phyloP scores from a whole-genome alignment of 2,797 vertebrate species.

The Muscicapa striata region DNA sequence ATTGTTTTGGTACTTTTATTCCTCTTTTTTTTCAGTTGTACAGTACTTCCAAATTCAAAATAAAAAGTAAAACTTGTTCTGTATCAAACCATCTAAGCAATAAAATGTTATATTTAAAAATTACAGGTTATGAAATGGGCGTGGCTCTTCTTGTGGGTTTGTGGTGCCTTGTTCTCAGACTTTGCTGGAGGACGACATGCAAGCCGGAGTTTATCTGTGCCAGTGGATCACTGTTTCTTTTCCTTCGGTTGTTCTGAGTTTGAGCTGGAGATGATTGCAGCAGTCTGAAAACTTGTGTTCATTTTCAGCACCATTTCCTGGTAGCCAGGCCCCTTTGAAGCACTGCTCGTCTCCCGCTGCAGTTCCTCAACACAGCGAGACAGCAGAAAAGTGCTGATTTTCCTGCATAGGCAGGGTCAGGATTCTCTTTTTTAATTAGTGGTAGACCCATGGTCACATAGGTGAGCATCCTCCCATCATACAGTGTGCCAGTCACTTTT shows the following conservation, averaged over 20 bases:
- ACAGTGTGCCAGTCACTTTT: accelerated
- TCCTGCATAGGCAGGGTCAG: neutral
- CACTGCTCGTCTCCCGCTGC: neutral
- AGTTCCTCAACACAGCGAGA: neutral
- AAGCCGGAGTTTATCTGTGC: neutral
- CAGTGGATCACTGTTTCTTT: neutral
- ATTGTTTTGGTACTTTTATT: constrained; percentile 86
- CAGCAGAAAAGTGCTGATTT: neutral
- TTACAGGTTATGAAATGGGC: constrained; percentile 9
- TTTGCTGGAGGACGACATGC: accelerated
- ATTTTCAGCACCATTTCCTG: neutral
- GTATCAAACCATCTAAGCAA: constrained; percentile 96
- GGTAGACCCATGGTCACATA: accelerated
- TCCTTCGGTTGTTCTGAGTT: neutral
- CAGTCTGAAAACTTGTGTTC: neutral
- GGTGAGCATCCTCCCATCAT: neutral
- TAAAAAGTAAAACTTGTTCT: constrained; percentile 85
- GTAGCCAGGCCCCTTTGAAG: neutral
- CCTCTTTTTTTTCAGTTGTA: constrained; percentile 83
- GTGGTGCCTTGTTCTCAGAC: neutral
- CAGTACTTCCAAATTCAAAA: constrained; percentile 87
- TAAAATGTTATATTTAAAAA: constrained; percentile 90
- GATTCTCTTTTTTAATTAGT: neutral
- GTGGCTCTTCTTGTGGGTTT: constrained; percentile 50
- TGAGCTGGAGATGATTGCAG: neutral